Evolutionary conservation across 2,113 vertebrate genomes (phyloP), one percentile per base, ranked within the genome.

Genomic region (Physeter macrocephalus): DNA sequence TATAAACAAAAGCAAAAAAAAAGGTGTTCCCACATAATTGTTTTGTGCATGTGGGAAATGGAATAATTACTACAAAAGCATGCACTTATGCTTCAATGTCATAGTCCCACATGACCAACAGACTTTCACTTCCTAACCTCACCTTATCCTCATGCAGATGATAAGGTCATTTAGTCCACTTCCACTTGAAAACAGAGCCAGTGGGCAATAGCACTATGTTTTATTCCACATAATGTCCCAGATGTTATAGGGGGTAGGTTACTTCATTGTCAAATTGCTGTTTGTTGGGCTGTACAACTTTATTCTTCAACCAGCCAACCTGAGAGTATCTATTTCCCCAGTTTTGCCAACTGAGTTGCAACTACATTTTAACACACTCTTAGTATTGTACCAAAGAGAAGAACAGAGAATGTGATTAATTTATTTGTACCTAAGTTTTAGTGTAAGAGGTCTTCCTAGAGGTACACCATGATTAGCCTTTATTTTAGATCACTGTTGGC

Each of bases 401-500:
- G 17, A 41, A 23, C 6, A 71, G 20, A 77, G 5, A 80, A 71
- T 12, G 31, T 29, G 67, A 9, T 46, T n/a, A 41, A 52, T 85
- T 59, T 61, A 61, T 78, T 69, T 93, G n/a, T 41, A 57, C 11
- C 43, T 52, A 71, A 23, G 9, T 82, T 91, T 75, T 46, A 41
- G 25, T 29, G 13, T 41, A 89, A 54, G 25, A 83, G 43, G 5
- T 74, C 66, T 93, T 57, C 20, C 72, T 46, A 66, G 78, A 41
- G 31, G 49, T 17, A 52, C 29, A 69, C 3, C 27, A 6, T 23
- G 54, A 84, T 54, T 39, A 23, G 66, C 21, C 67, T 91, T 80
- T 62, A 46, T 39, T 95, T 93, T 74, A 97, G 80, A 64, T 98
- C 95, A 93, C 31, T 84, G 49, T 92, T 96, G 80, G 93, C 92